Conservation (phyloP, 2,888 invertebrate genomes). For the Sialis fuliginosa region DNA sequence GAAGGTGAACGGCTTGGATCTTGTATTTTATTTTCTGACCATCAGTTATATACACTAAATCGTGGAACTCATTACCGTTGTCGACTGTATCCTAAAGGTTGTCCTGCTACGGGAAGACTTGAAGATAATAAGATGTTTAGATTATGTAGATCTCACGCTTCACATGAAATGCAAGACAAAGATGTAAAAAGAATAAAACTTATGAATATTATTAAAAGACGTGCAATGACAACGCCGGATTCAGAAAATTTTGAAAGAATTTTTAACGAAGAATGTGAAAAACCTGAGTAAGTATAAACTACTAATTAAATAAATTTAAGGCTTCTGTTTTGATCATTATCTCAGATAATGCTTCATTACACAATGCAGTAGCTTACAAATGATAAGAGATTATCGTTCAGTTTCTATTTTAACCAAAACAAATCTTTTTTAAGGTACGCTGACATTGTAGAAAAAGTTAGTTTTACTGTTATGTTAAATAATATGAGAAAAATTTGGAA, state of each 20-base stretch:
- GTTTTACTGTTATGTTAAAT: slow-evolving; percentile 5
- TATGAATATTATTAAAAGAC: slow-evolving; percentile 5
- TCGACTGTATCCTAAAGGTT: slow-evolving; percentile 5
- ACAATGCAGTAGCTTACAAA: no score
- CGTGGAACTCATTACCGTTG: slow-evolving; percentile 5
- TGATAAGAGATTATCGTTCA: no score
- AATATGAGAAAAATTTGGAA: slow-evolving; percentile 7
- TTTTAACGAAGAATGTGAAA: slow-evolving; percentile 4
- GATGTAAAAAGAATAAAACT: slow-evolving; percentile 3
- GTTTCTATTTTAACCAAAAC: background rate
- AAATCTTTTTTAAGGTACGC: background rate
- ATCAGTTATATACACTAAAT: slow-evolving; percentile 6
- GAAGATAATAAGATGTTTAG: slow-evolving; percentile 4
- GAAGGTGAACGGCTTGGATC: slow-evolving; percentile 6
- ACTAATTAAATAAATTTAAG: no score
- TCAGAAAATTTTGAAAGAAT: slow-evolving; percentile 2
- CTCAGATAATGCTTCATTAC: background rate
- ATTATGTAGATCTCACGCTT: slow-evolving; percentile 3
- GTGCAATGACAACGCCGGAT: slow-evolving; percentile 4
- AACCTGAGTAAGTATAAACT: slow-evolving; percentile 2
- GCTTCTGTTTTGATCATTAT: background rate
- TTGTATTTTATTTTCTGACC: slow-evolving; percentile 3
- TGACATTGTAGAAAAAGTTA: slow-evolving; percentile 5
- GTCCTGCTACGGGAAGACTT: slow-evolving; percentile 4
- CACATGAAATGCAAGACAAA: slow-evolving; percentile 5